Conservation (phyloP, 1,140 invertebrate species). For the Plodia interpunctella region DNA sequence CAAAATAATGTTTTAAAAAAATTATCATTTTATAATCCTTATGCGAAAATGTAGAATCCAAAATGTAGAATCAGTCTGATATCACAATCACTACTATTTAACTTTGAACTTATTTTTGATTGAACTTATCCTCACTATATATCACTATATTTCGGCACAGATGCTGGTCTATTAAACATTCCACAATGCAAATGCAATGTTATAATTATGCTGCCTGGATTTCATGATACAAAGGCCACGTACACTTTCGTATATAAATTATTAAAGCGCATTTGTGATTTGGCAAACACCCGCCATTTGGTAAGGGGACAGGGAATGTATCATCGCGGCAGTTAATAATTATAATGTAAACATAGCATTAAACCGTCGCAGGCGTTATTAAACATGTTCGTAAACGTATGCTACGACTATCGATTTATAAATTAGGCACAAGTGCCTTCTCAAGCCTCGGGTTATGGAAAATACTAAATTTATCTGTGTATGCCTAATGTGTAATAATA, state of each 20-base stretch:
- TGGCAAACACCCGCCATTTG: conserved; percentile 37
- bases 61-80: too few relatives aligned
- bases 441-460: too few relatives aligned
- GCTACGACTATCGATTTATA: neutral
- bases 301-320: conserved; percentile 31
- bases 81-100: too few relatives aligned
- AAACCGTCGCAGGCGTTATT: conserved; percentile 21
- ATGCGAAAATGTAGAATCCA: too few relatives aligned
- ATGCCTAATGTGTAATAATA: too few relatives aligned
- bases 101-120: too few relatives aligned
- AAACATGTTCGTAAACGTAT: conserved; percentile 2
- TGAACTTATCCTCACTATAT: too few relatives aligned
- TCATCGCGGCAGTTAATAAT: conserved; percentile 53
- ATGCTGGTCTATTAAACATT: neutral
- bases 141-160: too few relatives aligned
- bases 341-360: conserved; percentile 49
- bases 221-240: conserved; percentile 17
- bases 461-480: too few relatives aligned
- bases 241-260: conserved; percentile 40
- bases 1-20: too few relatives aligned
- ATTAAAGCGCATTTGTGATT: conserved; percentile 38
- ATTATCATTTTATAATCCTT: too few relatives aligned
- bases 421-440: too few relatives aligned
- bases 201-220: conserved; percentile 1
- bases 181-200: conserved; percentile 13